Conservation (phyloP, 1,140 invertebrate genomes). For the Magallana gigas region DNA sequence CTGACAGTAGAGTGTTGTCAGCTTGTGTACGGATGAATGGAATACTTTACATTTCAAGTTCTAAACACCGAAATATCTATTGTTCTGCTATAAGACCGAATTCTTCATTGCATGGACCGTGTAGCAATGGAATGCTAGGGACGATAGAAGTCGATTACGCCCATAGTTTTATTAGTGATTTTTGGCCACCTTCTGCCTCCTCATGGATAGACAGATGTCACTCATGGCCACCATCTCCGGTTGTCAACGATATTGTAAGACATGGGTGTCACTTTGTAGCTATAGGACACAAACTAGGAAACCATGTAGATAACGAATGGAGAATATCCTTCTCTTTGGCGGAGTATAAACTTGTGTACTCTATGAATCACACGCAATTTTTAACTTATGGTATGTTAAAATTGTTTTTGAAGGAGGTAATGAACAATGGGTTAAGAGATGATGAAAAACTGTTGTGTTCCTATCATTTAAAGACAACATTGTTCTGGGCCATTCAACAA, state of each 20-base stretch:
- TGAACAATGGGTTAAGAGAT: not conserved
- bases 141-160: not conserved
- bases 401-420: slow-evolving; percentile 30
- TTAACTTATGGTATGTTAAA: slow-evolving; percentile 43
- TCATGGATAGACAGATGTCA: not conserved
- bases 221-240: not conserved
- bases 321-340: slow-evolving; percentile 42
- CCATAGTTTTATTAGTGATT: slow-evolving; percentile 10
- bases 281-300: not conserved
- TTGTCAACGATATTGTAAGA: not conserved
- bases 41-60: not conserved
- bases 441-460: slow-evolving; percentile 25
- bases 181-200: not conserved
- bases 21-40: not conserved
- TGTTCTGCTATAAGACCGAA: not conserved
- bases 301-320: slow-evolving; percentile 34
- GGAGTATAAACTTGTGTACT: slow-evolving; percentile 33
- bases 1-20: not conserved
- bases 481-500: slow-evolving; percentile 20
- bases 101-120: slow-evolving; percentile 36
- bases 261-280: slow-evolving; percentile 43
- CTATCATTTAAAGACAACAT: slow-evolving; percentile 32
- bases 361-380: slow-evolving; percentile 42
- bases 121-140: not conserved
- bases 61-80: not conserved